phyloP scores from a whole-genome alignment of 2,113 vertebrate genomes.

The Litocranius walleri region DNA sequence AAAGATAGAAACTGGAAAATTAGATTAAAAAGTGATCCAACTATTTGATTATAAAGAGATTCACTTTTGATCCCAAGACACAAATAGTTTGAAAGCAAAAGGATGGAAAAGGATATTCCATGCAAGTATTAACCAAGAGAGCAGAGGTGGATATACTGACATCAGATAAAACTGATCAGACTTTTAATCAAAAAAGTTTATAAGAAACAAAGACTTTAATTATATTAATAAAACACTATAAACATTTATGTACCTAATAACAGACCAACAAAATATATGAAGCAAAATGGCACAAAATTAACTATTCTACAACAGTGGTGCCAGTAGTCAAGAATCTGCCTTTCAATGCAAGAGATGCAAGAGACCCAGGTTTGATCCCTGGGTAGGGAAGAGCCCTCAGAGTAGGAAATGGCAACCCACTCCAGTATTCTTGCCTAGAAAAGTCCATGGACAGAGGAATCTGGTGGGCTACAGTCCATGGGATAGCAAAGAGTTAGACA shows the following conservation, averaged over 20 bases:
- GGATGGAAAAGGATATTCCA: not conserved
- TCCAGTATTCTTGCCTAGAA: not conserved
- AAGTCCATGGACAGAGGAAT: not conserved
- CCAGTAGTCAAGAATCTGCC: not conserved
- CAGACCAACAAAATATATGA: not conserved
- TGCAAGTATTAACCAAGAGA: not conserved
- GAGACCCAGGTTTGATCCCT: not conserved
- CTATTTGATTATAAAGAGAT: not conserved
- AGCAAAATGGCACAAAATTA: not conserved
- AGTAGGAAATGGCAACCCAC: not conserved
- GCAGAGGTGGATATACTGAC: not conserved
- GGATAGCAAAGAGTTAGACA: not conserved
- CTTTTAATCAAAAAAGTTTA: not conserved
- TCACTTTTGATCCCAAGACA: not conserved
- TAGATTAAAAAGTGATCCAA: not conserved
- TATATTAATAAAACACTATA: not conserved
- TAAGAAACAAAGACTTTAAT: not conserved
- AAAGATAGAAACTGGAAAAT: not conserved
- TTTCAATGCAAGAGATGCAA: not conserved
- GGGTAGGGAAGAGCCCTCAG: not conserved
- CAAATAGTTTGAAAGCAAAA: not conserved
- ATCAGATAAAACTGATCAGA: not conserved
- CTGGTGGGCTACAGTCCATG: not conserved
- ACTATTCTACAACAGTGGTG: not conserved
- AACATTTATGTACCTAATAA: not conserved